Conservation (phyloP, 1,140 invertebrate genomes). For the Pseudomyrmex concolor region DNA sequence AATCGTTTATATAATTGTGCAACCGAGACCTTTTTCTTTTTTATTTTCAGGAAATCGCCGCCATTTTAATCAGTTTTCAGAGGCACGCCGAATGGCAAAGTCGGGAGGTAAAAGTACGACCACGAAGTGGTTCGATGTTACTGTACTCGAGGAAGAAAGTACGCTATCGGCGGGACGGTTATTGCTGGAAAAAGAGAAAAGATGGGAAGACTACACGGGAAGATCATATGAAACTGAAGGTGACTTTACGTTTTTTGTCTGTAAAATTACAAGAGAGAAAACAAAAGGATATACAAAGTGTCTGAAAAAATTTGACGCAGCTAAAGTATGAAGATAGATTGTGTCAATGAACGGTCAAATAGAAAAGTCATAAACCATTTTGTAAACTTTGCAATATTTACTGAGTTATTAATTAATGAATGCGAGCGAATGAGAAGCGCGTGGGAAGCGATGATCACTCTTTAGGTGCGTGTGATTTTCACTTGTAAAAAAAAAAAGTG, state of each 20-base stretch:
- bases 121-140: slow-evolving; percentile 98
- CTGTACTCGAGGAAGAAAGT: slow-evolving; percentile 98
- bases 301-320: not conserved
- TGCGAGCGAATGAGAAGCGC: too few species aligned
- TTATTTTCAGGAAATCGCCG: slow-evolving; percentile 96
- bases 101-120: slow-evolving; percentile 98
- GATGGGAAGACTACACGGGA: slow-evolving; percentile 99
- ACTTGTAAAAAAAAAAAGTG: too few species aligned
- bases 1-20: not conserved
- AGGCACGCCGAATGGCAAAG: slow-evolving; percentile 98
- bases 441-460: too few species aligned
- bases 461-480: too few species aligned
- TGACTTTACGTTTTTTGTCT: slow-evolving; percentile 79
- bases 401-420: too few species aligned
- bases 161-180: slow-evolving; percentile 97
- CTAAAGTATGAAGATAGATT: too few species aligned
- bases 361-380: too few species aligned
- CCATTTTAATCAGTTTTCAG: slow-evolving; percentile 98
- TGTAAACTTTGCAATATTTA: too few species aligned
- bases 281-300: not conserved
- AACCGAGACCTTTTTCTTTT: not conserved
- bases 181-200: slow-evolving; percentile 99
- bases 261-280: not conserved
- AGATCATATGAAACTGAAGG: slow-evolving; percentile 99
- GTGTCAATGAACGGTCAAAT: too few species aligned